phyloP scores from a whole-genome alignment of 2,113 vertebrate species.

The Perognathus longimembris region DNA sequence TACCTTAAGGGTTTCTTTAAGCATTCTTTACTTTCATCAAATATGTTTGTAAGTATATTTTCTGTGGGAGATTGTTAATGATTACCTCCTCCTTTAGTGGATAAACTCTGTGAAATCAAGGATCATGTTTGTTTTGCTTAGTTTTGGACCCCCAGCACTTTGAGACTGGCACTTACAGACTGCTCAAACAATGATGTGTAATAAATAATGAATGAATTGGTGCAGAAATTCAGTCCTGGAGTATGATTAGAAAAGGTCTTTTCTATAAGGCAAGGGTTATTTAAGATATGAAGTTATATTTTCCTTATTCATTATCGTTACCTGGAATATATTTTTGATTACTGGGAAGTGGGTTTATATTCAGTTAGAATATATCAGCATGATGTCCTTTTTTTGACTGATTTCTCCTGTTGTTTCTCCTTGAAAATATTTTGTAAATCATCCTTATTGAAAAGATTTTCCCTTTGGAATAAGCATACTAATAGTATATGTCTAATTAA shows the following conservation, averaged over 20 bases:
- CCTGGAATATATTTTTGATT: neutral
- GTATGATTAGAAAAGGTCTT: neutral
- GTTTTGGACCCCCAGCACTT: neutral
- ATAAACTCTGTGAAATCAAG: neutral
- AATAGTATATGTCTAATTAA: constrained; percentile 30
- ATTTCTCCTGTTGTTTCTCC: neutral
- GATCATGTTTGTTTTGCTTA: neutral
- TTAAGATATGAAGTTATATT: neutral
- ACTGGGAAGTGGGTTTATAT: neutral
- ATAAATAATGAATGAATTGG: neutral
- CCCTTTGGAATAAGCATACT: constrained; percentile 22
- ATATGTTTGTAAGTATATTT: neutral
- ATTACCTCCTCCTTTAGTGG: neutral
- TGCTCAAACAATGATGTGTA: neutral
- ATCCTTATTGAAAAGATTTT: constrained; percentile 49
- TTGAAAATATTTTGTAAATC: constrained; percentile 43
- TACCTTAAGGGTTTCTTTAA: neutral
- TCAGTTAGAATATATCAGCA: neutral
- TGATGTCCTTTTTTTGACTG: neutral
- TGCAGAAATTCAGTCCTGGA: neutral
- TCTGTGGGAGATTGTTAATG: neutral
- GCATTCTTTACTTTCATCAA: neutral
- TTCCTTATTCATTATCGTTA: neutral
- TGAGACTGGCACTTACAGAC: constrained; percentile 23
- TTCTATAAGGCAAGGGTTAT: neutral